Evolutionary conservation across 2,113 vertebrate genomes (phyloP).

Genomic region (Indri indri): DNA sequence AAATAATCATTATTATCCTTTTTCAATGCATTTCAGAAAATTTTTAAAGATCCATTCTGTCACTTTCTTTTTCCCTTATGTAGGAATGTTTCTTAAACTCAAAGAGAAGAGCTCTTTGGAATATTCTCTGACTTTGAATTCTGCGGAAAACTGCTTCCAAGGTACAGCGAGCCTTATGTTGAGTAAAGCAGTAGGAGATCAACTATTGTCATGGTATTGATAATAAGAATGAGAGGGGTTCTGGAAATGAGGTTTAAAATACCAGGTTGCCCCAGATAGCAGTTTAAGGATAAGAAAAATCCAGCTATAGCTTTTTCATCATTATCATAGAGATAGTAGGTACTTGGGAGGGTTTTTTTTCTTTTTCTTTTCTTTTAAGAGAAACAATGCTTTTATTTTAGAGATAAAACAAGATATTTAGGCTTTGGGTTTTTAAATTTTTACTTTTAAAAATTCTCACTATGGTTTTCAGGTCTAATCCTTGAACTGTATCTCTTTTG

Average conservation of each 20-base stretch:
- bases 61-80: background rate
- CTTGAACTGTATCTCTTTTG: slow-evolving; percentile 72
- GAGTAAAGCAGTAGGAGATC: slow-evolving; percentile 67
- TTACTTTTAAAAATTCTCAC: slow-evolving; percentile 59
- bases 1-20: background rate
- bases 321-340: background rate
- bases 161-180: slow-evolving; percentile 60
- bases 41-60: background rate
- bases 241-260: slow-evolving; percentile 58
- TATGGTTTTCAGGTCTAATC: slow-evolving; percentile 64
- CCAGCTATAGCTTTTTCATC: background rate
- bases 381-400: slow-evolving; percentile 34
- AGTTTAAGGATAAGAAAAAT: slow-evolving; percentile 30
- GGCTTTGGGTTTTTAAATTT: slow-evolving; percentile 11
- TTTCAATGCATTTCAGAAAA: background rate
- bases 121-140: slow-evolving; percentile 63
- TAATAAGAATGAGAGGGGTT: slow-evolving; percentile 47
- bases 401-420: slow-evolving; percentile 37
- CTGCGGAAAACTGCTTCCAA: slow-evolving; percentile 69
- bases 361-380: background rate
- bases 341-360: background rate
- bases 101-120: slow-evolving; percentile 60
- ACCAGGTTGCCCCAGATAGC: background rate
- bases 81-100: slow-evolving; percentile 65
- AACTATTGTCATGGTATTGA: slow-evolving; percentile 54